A percentile compares a stretch with the other conserved stretches of the same genome.
phyloP scores from a whole-genome alignment of 2,797 vertebrate species.

The Picus viridis region DNA sequence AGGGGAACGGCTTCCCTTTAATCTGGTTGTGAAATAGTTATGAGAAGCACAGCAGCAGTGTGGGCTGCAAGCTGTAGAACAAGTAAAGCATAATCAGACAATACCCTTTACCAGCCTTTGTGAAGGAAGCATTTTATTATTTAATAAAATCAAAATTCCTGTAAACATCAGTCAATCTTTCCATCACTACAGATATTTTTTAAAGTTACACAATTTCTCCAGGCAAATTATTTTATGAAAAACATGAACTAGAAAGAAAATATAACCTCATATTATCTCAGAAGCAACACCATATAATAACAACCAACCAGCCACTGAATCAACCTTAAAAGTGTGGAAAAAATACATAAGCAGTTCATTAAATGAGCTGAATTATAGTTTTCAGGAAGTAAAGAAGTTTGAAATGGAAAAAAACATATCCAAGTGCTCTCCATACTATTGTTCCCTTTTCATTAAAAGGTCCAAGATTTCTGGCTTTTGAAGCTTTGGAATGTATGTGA shows the following conservation, averaged over 20 bases:
- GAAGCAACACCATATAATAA: not conserved
- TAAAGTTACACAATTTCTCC: not conserved
- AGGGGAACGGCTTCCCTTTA: not conserved
- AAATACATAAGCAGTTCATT: not conserved
- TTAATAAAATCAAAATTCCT: not conserved
- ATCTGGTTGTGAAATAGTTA: conserved; percentile 35
- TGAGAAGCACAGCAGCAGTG: not conserved
- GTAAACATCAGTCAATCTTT: not conserved
- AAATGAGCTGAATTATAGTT: not conserved
- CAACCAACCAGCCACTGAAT: not conserved
- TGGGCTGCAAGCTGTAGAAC: not conserved
- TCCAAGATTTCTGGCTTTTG: not conserved
- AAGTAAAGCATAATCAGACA: conserved; percentile 7
- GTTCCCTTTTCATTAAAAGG: not conserved
- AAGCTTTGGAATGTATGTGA: not conserved
- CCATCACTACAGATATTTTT: not conserved
- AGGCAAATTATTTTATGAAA: not conserved
- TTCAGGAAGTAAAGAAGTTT: not conserved
- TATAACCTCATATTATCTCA: not conserved
- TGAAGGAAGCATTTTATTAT: conserved; percentile 2
- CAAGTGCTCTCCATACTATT: not conserved
- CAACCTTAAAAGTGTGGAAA: not conserved
- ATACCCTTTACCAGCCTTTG: not conserved
- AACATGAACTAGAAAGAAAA: not conserved
- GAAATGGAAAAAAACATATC: not conserved